Evolutionary conservation across 2,888 invertebrate genomes (phyloP), one percentile per base, ranked within the genome.

Genomic region (Cistogaster globosa): DNA sequence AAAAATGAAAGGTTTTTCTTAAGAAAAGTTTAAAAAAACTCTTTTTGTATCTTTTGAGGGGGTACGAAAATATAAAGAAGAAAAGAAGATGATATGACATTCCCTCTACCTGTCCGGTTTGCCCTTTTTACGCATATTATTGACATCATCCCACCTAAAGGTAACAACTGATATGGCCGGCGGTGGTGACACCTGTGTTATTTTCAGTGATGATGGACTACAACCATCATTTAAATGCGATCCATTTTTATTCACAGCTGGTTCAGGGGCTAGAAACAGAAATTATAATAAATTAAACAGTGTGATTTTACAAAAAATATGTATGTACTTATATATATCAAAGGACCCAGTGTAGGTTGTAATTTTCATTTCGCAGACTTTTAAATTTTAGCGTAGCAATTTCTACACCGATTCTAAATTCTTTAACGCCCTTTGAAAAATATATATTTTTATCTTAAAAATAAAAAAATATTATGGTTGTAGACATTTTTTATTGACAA

Each of bases 131-230:
- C 93, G 94, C 93, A 94, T 94, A 82, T 71, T 85, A 94, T 94
- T 93, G 89, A 91, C 91, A 94, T 95, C 88, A 90, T 90, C 96
- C 96, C 96, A 97, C 97, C 97, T 97, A 96, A 97, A 97, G 93
- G 97, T 97, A 94, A 97, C 97, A 93, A 97, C 96, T 93, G 96
- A 97, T 92, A 97, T 96, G 89, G 97, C 96, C 91, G 96, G 92
- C 88, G 71, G 81, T 26, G 91, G 88, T 86, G 87, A 88, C n/a
- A 87, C 83, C 60, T 87, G 89, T 0, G 88, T 69, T 83, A 92
- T 92, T 89, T 93, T 93, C 88, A 93, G 91, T 63, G 90, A 87
- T 48, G 90, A 81, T 14, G 83, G 80, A 71, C 87, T 89, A 2
- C 42, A 12, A 12, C 42, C 1, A 81, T 89, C 90, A 87, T 89